Base-by-base conservation (phyloP, 2,888 invertebrate species). In the Epinotia nisella region DNA sequence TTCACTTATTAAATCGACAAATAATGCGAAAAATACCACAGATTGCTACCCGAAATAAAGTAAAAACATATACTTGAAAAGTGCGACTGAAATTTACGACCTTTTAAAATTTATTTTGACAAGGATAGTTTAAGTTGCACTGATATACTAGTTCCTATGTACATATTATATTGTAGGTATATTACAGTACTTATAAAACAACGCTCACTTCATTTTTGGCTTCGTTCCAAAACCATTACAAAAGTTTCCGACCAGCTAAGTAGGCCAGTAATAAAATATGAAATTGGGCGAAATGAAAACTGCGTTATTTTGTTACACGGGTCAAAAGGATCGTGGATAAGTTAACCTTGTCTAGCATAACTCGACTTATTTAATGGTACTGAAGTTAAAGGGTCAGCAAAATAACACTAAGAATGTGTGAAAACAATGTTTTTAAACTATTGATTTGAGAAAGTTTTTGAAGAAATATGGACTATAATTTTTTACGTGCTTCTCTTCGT, bases 241-340 rank as follows among this genome's bases (percentile, higher is more conserved):
- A 90, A 89, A 90, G 83, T 89, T 89, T 85, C 85, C 81, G 83
- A 83, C 77, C 82, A 78, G 78, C 86, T 89, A 89, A 90, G 88
- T 89, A 85, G 87, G 84, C 78, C 83, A 84, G 87, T 87, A 86
- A 87, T 89, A 86, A 88, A 89, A 88, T 89, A 87, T 88, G 87
- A 87, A 85, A 86, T 81, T 81, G 78, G 78, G 78, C 77, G 80
- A 81, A 82, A 83, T 80, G 79, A 80, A 80, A 81, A 77, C 78
- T 77, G 77, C 80, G 82, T 80, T 75, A 75, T 70, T 61, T 70
- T 70, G 70, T 55, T 62, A 56, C 61, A 24, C 41, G 53, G 69
- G 29, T 62, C 29, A 41, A 55, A 53, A 45, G 53, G 55, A 62
- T 69, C 51, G 39, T 19, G n/a, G 35, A 51, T 51, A 59, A 59